A percentile compares a stretch with the other conserved stretches of the same genome.
Evolutionary conservation across 2,888 invertebrate genomes (phyloP).

Genomic region (Cephus pygmeus): DNA sequence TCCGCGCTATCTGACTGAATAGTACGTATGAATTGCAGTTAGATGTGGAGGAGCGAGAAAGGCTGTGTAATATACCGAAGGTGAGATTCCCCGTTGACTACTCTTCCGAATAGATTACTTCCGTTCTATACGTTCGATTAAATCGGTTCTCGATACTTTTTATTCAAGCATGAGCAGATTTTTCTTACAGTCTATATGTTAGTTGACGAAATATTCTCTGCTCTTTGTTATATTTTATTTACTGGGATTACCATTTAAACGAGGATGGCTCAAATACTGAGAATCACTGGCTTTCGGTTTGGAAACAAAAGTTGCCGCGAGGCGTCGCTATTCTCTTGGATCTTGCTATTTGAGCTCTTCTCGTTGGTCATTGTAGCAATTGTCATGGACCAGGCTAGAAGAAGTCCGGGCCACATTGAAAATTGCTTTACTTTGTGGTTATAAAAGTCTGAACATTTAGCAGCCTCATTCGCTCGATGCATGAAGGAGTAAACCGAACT

Average conservation of each 20-base stretch:
- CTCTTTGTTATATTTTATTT: conserved; percentile 12
- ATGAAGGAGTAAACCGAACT: conserved; percentile 18
- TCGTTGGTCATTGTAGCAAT: background rate
- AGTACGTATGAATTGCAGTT: conserved; percentile 63
- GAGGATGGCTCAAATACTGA: background rate
- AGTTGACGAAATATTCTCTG: conserved; percentile 18
- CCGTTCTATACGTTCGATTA: background rate
- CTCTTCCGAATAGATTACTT: conserved; percentile 11
- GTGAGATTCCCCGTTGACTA: conserved; percentile 54
- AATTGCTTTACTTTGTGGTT: conserved; percentile 38
- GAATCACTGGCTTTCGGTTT: background rate
- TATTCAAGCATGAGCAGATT: background rate
- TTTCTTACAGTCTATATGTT: background rate
- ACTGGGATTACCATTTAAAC: background rate
- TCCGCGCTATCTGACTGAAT: conserved; percentile 57
- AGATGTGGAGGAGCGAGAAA: conserved; percentile 66
- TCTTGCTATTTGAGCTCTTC: background rate
- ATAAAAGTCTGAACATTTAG: conserved; percentile 40
- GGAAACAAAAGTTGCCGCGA: background rate
- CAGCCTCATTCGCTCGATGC: conserved; percentile 57
- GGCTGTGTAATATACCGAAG: conserved; percentile 66
- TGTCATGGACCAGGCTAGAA: background rate
- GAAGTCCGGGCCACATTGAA: conserved; percentile 22
- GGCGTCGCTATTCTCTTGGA: background rate
- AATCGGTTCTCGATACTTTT: background rate